Evolutionary conservation across 2,113 vertebrate genomes (phyloP), one percentile per base, ranked within the genome.

Genomic region (Gnathonemus longibarbis): DNA sequence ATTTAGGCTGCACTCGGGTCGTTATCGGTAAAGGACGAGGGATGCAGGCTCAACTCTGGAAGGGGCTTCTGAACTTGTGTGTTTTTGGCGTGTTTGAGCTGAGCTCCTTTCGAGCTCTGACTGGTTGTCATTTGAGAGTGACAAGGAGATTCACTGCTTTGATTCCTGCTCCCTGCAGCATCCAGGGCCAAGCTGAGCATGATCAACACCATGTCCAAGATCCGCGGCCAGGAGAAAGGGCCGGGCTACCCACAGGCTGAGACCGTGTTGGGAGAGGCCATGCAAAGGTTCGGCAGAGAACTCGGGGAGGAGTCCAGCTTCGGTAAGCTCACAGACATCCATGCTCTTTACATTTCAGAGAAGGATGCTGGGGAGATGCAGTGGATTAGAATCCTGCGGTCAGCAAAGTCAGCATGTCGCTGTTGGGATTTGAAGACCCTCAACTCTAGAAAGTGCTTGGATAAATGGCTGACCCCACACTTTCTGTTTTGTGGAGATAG

Each of bases 201-300:
- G 98, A 98, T 98, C 94, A 99, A 97, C 95, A 99, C 98, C 87
- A 99, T 99, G 98, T 99, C 98, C 8, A 99, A 99, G 96, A 99
- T 99, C 91, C 96, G 98, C 0, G 98, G 98, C 2, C 97, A 98
- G 93, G 98, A 99, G 17, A 99, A 98, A 88, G 98, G 98, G 10
- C 97, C 97, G 0, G 98, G 98, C 5, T 99, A 99, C 86, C 98
- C 97, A 0, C 98, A 99, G 95, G 97, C 98, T 0, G 98, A 99
- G 94, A 95, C 94, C 0, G 94, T 99, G 48, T 94, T 99, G 84
- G 97, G 97, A 0, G 98, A 99, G 50, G 97, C 98, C 2, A 99
- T 99, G 98, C 92, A 97, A 90, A 98, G 96, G 93, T 99, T 97
- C 62, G 98, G 98, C 21, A 96, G 96, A 45, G 98, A 99, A 92